phyloP scores from a whole-genome alignment of 2,113 vertebrate species.

The Choloepus hoffmanni region DNA sequence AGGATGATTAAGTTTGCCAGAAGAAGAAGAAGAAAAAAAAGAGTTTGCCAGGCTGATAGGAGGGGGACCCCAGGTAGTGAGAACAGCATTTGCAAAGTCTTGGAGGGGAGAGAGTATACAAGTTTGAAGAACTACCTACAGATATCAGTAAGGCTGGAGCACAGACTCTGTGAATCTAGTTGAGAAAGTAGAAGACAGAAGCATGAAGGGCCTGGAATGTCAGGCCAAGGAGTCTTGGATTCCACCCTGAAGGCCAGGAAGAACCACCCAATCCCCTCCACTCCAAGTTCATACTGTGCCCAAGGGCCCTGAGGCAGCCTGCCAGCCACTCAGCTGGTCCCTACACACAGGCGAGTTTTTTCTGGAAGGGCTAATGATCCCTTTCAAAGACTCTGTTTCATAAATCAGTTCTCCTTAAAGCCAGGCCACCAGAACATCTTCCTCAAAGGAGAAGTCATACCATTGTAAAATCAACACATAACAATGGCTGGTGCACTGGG shows the following conservation, averaged over 20 bases:
- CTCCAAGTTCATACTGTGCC: not conserved
- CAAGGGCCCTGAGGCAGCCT: not conserved
- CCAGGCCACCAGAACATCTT: not conserved
- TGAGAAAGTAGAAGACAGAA: not conserved
- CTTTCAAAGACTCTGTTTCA: conserved; percentile 27
- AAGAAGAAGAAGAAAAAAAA: too few species aligned
- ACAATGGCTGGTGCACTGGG: not conserved
- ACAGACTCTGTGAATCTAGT: not conserved
- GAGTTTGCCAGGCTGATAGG: not conserved
- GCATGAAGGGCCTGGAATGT: not conserved
- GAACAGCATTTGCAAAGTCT: not conserved
- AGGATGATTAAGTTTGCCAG: not conserved
- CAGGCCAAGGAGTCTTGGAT: not conserved
- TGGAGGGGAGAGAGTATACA: not conserved
- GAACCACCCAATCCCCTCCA: not conserved
- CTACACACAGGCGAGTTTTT: not conserved
- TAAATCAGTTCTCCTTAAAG: conserved; percentile 32
- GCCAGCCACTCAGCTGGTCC: not conserved
- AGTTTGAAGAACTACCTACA: not conserved
- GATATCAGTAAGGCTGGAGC: not conserved
- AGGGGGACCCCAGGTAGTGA: not conserved
- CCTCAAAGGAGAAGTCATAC: not conserved
- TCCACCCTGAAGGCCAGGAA: not conserved
- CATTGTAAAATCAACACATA: not conserved
- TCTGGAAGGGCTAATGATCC: not conserved